Evolutionary conservation across 2,797 vertebrate genomes (phyloP), one percentile per base, ranked within the genome.

Genomic region (Carapus acus): DNA sequence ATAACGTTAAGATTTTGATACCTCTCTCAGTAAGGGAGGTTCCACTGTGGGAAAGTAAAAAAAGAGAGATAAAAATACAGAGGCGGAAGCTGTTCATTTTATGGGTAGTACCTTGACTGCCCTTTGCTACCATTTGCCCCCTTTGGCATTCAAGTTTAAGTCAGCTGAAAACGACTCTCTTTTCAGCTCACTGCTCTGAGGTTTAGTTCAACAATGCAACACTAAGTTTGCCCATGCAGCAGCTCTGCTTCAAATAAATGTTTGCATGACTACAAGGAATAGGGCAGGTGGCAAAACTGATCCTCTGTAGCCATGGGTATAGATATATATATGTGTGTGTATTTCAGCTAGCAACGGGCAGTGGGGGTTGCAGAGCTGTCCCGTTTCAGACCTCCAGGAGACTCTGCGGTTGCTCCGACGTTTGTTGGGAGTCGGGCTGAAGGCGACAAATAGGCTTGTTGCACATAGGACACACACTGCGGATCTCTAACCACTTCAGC

Each of bases 391-490:
- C 82, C 76, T 86, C 83, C 70, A 87, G 73, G 47, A 82, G 77
- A 62, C 77, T 83, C 66, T 80, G 83, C 1, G 71, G 79, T 44
- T 38, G 79, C 66, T 86, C 85, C 0, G 78, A 57, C 2, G 71
- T 73, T 67, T 71, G 82, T 6, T 58, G 73, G 18, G 76, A 52
- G 8, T 81, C 78, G 9, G 81, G 58, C 59, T 80, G 83, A 54
- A 88, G 69, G 67, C 87, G 85, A 58, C 87, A 87, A 63, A 90
- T 87, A 43, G 83, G 77, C 63, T 90, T 89, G 81, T 90, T 90
- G 77, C 90, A 91, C 90, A 91, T 90, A 21, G 89, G 89, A 41
- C 89, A 91, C 36, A 89, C 85, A 2, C 88, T 90, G 61, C 89
- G 87, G 51, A 90, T 88, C 79, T 91, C 89, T 62, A 91, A 71